phyloP scores from a whole-genome alignment of 2,797 vertebrate genomes.

The Borostomias antarcticus region DNA sequence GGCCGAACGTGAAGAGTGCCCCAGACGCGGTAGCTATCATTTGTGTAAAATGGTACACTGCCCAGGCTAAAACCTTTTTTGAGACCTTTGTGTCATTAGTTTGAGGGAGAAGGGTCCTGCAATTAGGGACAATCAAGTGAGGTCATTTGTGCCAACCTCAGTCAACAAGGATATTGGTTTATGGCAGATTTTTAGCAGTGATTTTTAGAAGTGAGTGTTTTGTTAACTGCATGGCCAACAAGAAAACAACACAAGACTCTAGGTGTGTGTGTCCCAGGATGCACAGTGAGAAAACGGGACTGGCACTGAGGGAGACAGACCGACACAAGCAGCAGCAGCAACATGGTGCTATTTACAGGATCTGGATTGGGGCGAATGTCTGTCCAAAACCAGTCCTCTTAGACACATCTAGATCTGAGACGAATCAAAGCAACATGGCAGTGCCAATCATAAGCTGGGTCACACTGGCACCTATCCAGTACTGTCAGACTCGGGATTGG shows the following conservation, averaged over 20 bases:
- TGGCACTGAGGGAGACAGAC: not conserved
- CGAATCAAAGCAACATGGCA: slow-evolving; percentile 45
- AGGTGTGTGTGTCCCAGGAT: not conserved
- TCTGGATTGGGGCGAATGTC: slow-evolving; percentile 66
- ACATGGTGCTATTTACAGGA: slow-evolving; percentile 82
- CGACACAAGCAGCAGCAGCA: not conserved
- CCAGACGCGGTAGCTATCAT: not conserved
- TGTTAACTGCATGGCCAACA: not conserved
- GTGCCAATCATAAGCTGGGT: slow-evolving; percentile 7
- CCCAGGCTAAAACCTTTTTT: too few relatives aligned
- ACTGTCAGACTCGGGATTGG: slow-evolving; percentile 9
- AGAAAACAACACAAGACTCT: not conserved
- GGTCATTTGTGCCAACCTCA: not conserved
- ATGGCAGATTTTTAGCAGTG: not conserved
- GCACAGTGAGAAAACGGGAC: not conserved
- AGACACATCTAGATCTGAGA: slow-evolving; percentile 77
- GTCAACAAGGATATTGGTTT: not conserved
- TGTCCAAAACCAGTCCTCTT: not conserved
- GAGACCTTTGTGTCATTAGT: too few relatives aligned
- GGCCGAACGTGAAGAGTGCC: not conserved
- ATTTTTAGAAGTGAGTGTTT: too few relatives aligned
- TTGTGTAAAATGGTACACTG: too few relatives aligned
- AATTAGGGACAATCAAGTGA: not conserved
- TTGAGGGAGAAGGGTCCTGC: too few relatives aligned
- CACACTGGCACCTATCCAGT: not conserved